Percentiles rank a stretch among this genome's conserved stretches.
Evolutionary conservation across 2,888 invertebrate genomes (phyloP).

Genomic region (Lottia gigantea): DNA sequence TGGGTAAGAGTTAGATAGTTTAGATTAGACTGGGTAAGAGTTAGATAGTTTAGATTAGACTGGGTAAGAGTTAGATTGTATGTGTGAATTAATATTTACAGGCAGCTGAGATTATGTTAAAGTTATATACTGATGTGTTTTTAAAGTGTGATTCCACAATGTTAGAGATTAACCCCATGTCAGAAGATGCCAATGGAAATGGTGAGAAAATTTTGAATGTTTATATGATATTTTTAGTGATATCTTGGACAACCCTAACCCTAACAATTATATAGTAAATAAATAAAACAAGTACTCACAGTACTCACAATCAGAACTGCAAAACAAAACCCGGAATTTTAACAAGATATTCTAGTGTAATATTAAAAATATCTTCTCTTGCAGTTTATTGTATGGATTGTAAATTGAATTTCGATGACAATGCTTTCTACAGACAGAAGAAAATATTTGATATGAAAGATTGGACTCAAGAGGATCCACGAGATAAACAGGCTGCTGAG

Average conservation of each 20-base stretch:
- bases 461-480: conserved; percentile 90
- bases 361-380: conserved; percentile 11
- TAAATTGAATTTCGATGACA: conserved; percentile 95
- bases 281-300: too few relatives aligned
- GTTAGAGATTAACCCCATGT: conserved; percentile 91
- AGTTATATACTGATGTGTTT: conserved; percentile 86
- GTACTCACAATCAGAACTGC: too few relatives aligned
- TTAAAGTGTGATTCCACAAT: conserved; percentile 85
- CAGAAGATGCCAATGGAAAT: conserved; percentile 81
- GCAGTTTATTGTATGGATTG: conserved; percentile 92
- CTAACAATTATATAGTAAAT: too few relatives aligned
- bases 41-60: too few relatives aligned
- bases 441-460: conserved; percentile 84
- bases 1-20: too few relatives aligned
- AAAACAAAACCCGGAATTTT: too few relatives aligned
- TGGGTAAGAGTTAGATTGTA: too few relatives aligned
- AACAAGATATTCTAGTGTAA: neutral
- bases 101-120: conserved; percentile 82
- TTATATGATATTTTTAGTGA: too few relatives aligned
- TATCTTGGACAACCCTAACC: too few relatives aligned
- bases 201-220: conserved; percentile 58
- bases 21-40: too few relatives aligned
- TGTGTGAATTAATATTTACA: conserved; percentile 44
- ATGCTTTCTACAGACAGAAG: conserved; percentile 91
- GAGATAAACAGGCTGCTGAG: conserved; percentile 91